Evolutionary conservation across 2,888 invertebrate species (phyloP), one percentile per base, ranked within the genome.

Genomic region (Baronia brevicornis): DNA sequence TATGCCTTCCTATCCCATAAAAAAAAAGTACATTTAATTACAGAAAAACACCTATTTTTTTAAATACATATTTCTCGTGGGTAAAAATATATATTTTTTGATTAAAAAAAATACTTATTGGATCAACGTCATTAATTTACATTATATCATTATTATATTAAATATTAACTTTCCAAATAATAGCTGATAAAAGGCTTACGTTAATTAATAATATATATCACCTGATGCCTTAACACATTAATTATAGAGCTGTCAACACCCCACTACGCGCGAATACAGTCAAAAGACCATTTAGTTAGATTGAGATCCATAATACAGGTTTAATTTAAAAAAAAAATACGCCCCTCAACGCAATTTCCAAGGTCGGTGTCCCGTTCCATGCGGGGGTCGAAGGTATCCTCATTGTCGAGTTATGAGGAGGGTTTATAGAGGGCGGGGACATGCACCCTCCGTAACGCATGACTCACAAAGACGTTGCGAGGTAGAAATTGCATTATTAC

Each of bases 171-270:
- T n/a, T n/a, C n/a, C n/a, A n/a, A n/a, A n/a, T n/a, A n/a, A n/a
- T n/a, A n/a, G n/a, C n/a, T n/a, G n/a, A n/a, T n/a, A n/a, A n/a
- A n/a, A n/a, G n/a, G n/a, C n/a, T n/a, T n/a, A n/a, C n/a, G n/a
- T n/a, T n/a, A n/a, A n/a, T n/a, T n/a, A n/a, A n/a, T n/a, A n/a
- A n/a, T n/a, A 39, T 30, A 38, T 31, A 42, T 19, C 19, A 23
- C 21, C 33, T 26, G 34, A 33, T 29, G 33, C 41, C 36, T 33
- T 51, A 41, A 41, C n/a, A n/a, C n/a, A 44, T 44, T 46, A 44
- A 49, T 42, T 38, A 44, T 38, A 29, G 26, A 43, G 38, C 38
- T 39, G 47, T 46, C 43, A 43, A 41, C 36, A 35, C 39, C 35
- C 41, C 28, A 8, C 21, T 14, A 28, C 24, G 24, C 13, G 33